A percentile compares a stretch with the other conserved stretches of the same genome.
phyloP scores from a whole-genome alignment of 2,888 invertebrate genomes.

The Pammene aurita region DNA sequence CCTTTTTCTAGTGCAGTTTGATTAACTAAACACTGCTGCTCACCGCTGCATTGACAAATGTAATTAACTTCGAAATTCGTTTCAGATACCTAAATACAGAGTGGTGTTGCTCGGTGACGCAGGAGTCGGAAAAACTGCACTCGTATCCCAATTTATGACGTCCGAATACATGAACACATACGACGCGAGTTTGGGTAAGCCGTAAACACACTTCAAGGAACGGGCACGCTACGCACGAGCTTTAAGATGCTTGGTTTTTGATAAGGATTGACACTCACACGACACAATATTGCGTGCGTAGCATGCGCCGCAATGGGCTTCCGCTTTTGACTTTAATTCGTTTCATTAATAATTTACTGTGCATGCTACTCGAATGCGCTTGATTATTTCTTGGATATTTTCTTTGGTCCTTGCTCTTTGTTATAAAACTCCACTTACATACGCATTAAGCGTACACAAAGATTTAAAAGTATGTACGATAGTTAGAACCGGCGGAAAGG shows the following conservation, averaged over 20 bases:
- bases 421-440: background rate
- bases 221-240: background rate
- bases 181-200: constrained; percentile 94
- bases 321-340: background rate
- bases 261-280: too few relatives aligned
- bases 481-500: too few relatives aligned
- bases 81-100: constrained; percentile 87
- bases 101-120: constrained; percentile 92
- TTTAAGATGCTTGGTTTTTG: background rate
- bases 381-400: too few relatives aligned
- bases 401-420: background rate
- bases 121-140: constrained; percentile 94
- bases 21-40: too few relatives aligned
- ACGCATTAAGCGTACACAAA: background rate
- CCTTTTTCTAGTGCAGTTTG: too few relatives aligned
- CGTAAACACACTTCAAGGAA: background rate
- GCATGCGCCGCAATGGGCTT: constrained; percentile 1
- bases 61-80: background rate
- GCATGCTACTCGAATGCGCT: background rate
- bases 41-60: too few relatives aligned
- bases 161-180: constrained; percentile 98
- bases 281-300: background rate
- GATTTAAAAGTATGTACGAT: too few relatives aligned
- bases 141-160: constrained; percentile 97
- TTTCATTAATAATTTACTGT: background rate